A percentile compares a stretch with the other conserved stretches of the same genome.
Conservation (phyloP, 1,140 invertebrate species). For the Elymnias hypermnestra region DNA sequence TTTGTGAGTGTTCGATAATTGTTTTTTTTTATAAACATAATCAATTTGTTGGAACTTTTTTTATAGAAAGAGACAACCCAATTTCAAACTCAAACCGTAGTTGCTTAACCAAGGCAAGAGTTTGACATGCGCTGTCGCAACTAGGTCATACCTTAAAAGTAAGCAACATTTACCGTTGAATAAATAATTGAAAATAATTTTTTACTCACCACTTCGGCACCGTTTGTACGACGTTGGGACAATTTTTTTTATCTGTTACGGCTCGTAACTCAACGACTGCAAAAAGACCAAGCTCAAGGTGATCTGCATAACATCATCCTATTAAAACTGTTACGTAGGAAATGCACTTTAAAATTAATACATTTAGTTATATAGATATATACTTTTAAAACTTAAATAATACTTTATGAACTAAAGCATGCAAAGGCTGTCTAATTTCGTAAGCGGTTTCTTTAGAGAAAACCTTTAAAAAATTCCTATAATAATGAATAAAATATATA, state of each 20-base stretch:
- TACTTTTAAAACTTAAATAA: no score
- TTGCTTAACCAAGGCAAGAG: conserved; percentile 5
- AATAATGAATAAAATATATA: no score
- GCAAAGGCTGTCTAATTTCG: no score
- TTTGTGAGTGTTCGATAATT: no score
- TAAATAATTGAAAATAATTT: conserved; percentile 7
- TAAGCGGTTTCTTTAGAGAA: no score
- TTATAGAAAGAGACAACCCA: no score
- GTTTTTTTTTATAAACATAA: no score
- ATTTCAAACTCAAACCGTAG: background rate
- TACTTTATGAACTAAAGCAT: no score
- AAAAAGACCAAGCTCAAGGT: conserved; percentile 3
- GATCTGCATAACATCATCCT: conserved; percentile 5
- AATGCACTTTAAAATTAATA: background rate
- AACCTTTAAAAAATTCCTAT: no score
- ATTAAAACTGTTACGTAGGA: background rate
- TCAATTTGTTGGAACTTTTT: no score
- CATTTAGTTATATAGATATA: no score
- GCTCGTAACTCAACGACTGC: background rate
- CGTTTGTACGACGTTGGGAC: conserved; percentile 1
- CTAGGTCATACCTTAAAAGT: background rate
- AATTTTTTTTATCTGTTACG: conserved; percentile 5
- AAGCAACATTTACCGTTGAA: conserved; percentile 1
- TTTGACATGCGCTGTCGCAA: conserved; percentile 6
- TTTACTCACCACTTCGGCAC: background rate